Percentiles rank a stretch among this genome's conserved stretches.
Conservation (phyloP, 1,140 invertebrate genomes). For the Lerema accius region DNA sequence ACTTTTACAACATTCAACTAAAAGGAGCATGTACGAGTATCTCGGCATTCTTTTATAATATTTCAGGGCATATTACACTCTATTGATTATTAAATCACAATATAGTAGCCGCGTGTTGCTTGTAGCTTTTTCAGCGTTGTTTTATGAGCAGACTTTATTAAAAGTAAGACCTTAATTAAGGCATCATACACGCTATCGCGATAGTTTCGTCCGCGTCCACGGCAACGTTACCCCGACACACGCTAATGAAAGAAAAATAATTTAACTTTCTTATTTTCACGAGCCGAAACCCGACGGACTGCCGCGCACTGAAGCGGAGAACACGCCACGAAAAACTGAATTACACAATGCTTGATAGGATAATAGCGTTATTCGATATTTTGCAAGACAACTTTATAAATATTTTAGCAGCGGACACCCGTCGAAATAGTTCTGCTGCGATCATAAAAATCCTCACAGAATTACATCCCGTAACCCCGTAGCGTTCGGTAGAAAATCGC, state of each 20-base stretch:
- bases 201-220: neutral
- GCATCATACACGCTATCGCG: neutral
- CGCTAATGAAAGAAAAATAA: slow-evolving; percentile 21
- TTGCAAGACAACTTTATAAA: slow-evolving; percentile 30
- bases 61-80: too few species aligned
- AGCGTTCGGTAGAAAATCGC: neutral
- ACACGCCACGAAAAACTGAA: slow-evolving; percentile 24
- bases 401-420: slow-evolving; percentile 18
- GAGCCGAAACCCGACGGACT: neutral
- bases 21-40: too few species aligned
- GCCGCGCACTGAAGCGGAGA: slow-evolving; percentile 12
- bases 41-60: too few species aligned
- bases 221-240: neutral
- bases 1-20: too few species aligned
- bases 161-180: neutral
- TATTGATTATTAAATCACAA: too few species aligned
- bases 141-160: neutral
- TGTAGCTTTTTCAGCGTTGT: too few species aligned
- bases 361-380: slow-evolving; percentile 32
- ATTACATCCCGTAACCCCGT: neutral
- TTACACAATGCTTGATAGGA: slow-evolving; percentile 29
- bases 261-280: slow-evolving; percentile 28
- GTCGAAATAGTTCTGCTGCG: slow-evolving; percentile 7
- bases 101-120: too few species aligned
- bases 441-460: neutral